Conservation (phyloP, 2,113 vertebrate genomes). For the Varanus salvator region DNA sequence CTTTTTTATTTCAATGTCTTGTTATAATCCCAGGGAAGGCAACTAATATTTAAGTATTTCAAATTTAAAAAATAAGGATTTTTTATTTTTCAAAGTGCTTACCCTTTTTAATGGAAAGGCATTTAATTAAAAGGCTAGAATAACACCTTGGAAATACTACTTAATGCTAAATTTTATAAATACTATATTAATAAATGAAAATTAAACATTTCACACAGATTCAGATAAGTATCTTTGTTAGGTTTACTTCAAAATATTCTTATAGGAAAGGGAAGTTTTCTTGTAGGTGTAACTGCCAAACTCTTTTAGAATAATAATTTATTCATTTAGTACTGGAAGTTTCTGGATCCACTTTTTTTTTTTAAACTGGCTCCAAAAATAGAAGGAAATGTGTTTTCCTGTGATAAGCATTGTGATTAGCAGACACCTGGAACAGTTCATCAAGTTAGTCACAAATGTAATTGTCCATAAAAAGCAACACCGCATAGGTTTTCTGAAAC, state of each 20-base stretch:
- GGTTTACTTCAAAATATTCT: background rate
- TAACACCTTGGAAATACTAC: background rate
- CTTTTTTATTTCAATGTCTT: background rate
- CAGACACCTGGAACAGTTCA: background rate
- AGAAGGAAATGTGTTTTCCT: background rate
- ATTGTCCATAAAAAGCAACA: background rate
- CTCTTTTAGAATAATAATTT: background rate
- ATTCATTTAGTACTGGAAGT: background rate
- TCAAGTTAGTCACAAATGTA: background rate
- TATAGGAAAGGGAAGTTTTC: background rate
- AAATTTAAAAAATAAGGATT: background rate
- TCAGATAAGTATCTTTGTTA: no score
- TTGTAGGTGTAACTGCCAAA: background rate
- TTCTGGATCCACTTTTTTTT: background rate
- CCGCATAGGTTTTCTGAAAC: background rate
- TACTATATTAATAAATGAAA: background rate
- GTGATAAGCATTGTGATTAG: slow-evolving; percentile 1
- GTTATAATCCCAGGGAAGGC: background rate
- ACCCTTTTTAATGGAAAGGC: background rate
- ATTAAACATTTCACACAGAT: background rate
- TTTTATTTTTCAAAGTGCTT: background rate
- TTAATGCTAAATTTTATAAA: background rate
- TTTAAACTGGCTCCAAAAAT: background rate
- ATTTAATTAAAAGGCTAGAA: background rate
- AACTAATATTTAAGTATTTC: background rate